Conservation (phyloP, 2,113 vertebrate genomes). For the Aplodontia rufa region DNA sequence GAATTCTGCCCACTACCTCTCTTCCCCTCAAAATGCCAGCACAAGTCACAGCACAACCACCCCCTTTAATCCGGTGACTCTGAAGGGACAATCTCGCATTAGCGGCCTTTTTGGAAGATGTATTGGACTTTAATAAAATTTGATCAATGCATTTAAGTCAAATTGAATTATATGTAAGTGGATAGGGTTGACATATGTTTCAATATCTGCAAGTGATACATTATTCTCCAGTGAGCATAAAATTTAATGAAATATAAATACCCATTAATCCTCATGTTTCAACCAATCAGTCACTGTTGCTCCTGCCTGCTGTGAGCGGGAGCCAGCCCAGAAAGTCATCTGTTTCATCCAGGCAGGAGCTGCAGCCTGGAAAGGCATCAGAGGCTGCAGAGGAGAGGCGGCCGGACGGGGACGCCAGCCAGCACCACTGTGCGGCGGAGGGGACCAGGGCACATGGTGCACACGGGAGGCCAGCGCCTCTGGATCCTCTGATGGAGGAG, state of each 20-base stretch:
- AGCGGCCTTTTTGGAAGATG: slow-evolving; percentile 90
- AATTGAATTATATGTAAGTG: slow-evolving; percentile 97
- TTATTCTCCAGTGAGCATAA: slow-evolving; percentile 95
- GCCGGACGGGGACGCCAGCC: slow-evolving; percentile 71
- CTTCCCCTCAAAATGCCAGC: slow-evolving; percentile 78
- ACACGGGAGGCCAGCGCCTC: neutral
- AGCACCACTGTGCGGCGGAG: neutral
- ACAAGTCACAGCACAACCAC: slow-evolving; percentile 86
- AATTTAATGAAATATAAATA: slow-evolving; percentile 99
- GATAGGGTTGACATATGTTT: slow-evolving; percentile 98
- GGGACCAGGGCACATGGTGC: too few species aligned
- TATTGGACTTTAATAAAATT: slow-evolving; percentile 96
- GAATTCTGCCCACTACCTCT: slow-evolving; percentile 76
- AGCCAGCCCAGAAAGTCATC: slow-evolving; percentile 92
- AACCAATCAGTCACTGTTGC: slow-evolving; percentile 91
- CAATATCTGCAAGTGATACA: slow-evolving; percentile 94
- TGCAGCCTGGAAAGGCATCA: slow-evolving; percentile 90
- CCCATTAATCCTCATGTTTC: slow-evolving; percentile 98
- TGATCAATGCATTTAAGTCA: slow-evolving; percentile 97
- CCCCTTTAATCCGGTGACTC: slow-evolving; percentile 86
- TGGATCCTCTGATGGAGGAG: neutral
- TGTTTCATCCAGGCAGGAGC: slow-evolving; percentile 93
- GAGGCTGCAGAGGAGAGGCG: slow-evolving; percentile 80
- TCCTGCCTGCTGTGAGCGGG: slow-evolving; percentile 91
- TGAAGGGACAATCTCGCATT: slow-evolving; percentile 86